A percentile compares a stretch with the other conserved stretches of the same genome.
These are phyloP conservation scores for Myrmecobius fasciatus DNA, from an alignment of 2,113 vertebrate genomes.

Conservation along the genomic window DNA sequence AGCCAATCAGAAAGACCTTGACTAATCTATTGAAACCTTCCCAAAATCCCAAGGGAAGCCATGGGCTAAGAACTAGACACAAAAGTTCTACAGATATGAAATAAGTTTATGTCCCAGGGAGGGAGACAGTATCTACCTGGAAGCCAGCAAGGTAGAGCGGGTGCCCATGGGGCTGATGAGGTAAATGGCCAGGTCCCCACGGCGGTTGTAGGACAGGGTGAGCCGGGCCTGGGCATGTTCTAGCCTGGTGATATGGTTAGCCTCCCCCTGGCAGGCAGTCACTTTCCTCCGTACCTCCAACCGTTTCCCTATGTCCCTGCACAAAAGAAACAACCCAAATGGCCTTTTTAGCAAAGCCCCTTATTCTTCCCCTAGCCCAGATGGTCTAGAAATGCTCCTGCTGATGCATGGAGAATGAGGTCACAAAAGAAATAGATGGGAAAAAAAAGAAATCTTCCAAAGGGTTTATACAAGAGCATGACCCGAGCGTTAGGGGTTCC, in stretches of 20 bases:
- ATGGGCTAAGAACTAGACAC: neutral
- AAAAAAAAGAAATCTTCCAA: neutral
- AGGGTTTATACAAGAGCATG: neutral
- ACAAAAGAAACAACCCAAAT: fast-evolving
- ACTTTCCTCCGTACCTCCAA: conserved; percentile 90
- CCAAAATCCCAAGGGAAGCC: neutral
- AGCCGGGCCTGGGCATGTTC: conserved; percentile 95
- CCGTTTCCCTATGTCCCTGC: conserved; percentile 94
- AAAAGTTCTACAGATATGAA: neutral
- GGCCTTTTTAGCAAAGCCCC: neutral
- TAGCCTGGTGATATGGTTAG: conserved; percentile 89
- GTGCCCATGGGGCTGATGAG: conserved; percentile 95
- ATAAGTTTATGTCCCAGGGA: neutral
- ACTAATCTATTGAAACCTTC: neutral
- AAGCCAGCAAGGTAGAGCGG: conserved; percentile 94
- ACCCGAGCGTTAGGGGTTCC: neutral
- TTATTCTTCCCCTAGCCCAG: neutral
- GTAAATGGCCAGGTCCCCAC: conserved; percentile 95
- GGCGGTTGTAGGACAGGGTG: conserved; percentile 95
- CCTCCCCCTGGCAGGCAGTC: conserved; percentile 89
- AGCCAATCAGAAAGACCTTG: neutral
- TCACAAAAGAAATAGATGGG: fast-evolving
- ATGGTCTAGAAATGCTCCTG: neutral
- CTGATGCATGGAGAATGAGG: neutral
- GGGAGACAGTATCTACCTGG: conserved; percentile 85